Evolutionary conservation across 2,113 vertebrate genomes (phyloP).

Genomic region (Dryoscopus gambensis): DNA sequence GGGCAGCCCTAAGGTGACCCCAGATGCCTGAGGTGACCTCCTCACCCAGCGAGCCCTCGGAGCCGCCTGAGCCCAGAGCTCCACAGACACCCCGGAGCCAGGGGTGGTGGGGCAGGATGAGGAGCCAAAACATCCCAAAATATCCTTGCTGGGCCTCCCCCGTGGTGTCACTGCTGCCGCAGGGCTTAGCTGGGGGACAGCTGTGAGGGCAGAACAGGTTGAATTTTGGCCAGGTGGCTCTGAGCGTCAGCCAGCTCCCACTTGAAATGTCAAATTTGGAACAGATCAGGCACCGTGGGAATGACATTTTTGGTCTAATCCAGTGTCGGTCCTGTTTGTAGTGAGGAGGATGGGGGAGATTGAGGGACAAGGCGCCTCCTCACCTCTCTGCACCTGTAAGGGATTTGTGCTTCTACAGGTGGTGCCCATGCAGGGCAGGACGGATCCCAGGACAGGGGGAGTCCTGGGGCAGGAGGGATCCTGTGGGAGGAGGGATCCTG

Average conservation of each 20-base stretch:
- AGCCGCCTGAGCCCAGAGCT: background rate
- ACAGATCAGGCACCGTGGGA: background rate
- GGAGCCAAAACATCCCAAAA: background rate
- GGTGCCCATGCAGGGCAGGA: background rate
- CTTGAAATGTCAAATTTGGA: background rate
- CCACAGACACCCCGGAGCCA: constrained; percentile 51
- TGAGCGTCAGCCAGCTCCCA: background rate
- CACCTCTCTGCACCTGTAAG: rapidly evolving
- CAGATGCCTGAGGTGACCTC: constrained; percentile 54
- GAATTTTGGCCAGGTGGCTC: rapidly evolving
- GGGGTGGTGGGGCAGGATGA: constrained; percentile 3
- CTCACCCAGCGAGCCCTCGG: background rate
- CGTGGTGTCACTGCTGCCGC: rapidly evolving
- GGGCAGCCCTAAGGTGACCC: constrained; percentile 19
- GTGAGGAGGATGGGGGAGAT: background rate
- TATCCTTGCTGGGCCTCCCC: background rate
- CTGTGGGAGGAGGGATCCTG: rapidly evolving
- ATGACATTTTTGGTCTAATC: background rate
- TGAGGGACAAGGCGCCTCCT: background rate
- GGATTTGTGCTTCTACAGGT: background rate
- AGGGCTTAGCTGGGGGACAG: background rate
- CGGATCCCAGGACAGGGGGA: background rate
- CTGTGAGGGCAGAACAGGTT: background rate
- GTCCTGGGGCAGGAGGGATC: background rate
- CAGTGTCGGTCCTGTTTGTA: background rate